Conservation (phyloP, 1,140 invertebrate genomes). For the Phymastichus coffea region DNA sequence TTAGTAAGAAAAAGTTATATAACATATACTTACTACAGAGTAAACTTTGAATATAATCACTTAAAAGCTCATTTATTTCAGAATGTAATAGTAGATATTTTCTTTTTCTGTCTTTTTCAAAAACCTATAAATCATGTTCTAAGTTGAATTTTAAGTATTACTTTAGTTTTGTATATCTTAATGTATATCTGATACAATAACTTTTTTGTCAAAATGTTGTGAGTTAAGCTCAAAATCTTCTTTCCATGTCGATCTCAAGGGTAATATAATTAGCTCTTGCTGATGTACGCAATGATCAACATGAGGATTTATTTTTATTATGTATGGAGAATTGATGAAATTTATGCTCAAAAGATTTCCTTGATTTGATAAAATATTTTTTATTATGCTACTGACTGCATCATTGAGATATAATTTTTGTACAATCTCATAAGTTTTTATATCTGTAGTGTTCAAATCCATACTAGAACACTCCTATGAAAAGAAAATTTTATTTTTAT, state of each 20-base stretch:
- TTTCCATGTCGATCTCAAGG: slow-evolving; percentile 43
- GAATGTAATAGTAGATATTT: slow-evolving; percentile 60
- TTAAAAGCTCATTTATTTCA: slow-evolving; percentile 58
- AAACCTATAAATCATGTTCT: slow-evolving; percentile 31
- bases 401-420: slow-evolving; percentile 30
- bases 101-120: slow-evolving; percentile 49
- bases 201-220: slow-evolving; percentile 63
- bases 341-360: slow-evolving; percentile 40
- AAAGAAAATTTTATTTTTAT: no score
- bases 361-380: slow-evolving; percentile 34
- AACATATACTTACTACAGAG: slow-evolving; percentile 47
- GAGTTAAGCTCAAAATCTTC: slow-evolving; percentile 61
- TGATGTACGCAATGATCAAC: slow-evolving; percentile 11
- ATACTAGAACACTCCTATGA: slow-evolving; percentile 31
- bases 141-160: slow-evolving; percentile 18
- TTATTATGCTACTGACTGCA: slow-evolving; percentile 22
- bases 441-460: slow-evolving; percentile 33
- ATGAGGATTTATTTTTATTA: slow-evolving; percentile 38
- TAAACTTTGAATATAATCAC: slow-evolving; percentile 62
- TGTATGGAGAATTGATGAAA: slow-evolving; percentile 34
- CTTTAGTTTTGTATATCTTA: slow-evolving; percentile 12
- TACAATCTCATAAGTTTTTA: slow-evolving; percentile 35
- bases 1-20: no score
- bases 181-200: slow-evolving; percentile 36
- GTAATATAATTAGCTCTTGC: not conserved